Evolutionary conservation across 2,113 vertebrate genomes (phyloP), one percentile per base, ranked within the genome.

Genomic region (Mellivora capensis): DNA sequence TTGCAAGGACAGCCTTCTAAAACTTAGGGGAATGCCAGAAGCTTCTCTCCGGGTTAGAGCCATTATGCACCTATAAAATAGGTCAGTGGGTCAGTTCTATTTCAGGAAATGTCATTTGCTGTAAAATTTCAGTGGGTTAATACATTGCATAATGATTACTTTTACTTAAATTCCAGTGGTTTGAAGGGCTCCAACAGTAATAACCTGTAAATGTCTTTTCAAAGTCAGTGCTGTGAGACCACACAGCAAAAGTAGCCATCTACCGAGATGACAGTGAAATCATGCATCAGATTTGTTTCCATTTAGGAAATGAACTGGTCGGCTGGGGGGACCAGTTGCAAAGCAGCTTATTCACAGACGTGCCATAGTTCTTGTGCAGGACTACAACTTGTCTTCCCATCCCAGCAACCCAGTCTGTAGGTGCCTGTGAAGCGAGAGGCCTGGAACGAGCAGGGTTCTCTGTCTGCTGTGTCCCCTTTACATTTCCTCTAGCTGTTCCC

Each of bases 31-130:
- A 37, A 34, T 80, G 82, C 79, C 52, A 96, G 94, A 93, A 96
- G 49, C 20, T 64, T 85, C 84, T 82, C 23, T 92, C 37, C 15
- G 74, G 44, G 13, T 71, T 57, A 92, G 31, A 87, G 47, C 37
- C 49, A 10, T 87, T 59, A 14, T 15, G 1, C 34, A 37, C 42
- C 61, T 74, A 86, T 27, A 84, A 15, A 89, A 54, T 57, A 71
- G 64, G 64, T n/a, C 37, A 52, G 23, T 59, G 82, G 86, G 61
- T 91, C 69, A 80, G 1, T 87, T 80, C 72, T 87, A 12, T 81
- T 96, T 88, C 18, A 6, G 61, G 74, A 54, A 91, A 93, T 91
- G 31, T 89, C 81, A 67, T 72, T 93, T 91, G 93, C 83, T 76
- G 14, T 57, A 54, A 80, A 39, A 71, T 81, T 95, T 93, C 85